These are phyloP conservation scores for Ochotona princeps DNA, from an alignment of 2,113 vertebrate genomes.

Conservation along the genomic window DNA sequence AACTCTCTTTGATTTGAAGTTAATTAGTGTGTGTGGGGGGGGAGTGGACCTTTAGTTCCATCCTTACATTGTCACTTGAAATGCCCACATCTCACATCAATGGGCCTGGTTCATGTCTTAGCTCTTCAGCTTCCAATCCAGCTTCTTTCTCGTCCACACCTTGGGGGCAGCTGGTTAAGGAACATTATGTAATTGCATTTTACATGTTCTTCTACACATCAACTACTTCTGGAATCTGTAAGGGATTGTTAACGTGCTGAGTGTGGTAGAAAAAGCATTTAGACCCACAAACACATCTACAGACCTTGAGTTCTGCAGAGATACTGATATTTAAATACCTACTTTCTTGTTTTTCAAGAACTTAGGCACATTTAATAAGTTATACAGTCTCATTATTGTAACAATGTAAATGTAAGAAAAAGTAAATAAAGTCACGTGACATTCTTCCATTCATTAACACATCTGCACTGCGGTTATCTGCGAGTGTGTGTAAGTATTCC, in stretches of 20 bases:
- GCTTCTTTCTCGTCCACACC: no score
- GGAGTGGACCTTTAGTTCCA: no score
- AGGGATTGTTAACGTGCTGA: neutral
- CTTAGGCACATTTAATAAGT: slow-evolving; percentile 27
- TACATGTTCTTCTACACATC: neutral
- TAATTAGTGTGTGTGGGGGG: neutral
- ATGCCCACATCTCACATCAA: no score
- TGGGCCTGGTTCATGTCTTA: no score
- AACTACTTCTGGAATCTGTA: neutral
- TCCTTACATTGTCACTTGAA: no score
- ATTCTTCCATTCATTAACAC: neutral
- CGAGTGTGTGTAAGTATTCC: neutral
- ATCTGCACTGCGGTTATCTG: neutral
- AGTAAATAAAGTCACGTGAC: slow-evolving; percentile 11
- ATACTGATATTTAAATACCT: neutral
- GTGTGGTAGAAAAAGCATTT: neutral
- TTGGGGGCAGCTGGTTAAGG: neutral
- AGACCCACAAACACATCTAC: neutral
- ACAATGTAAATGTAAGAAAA: slow-evolving; percentile 1
- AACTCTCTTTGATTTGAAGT: neutral
- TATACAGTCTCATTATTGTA: neutral
- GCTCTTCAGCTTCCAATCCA: no score
- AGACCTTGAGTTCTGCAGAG: neutral
- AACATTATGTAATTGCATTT: neutral
- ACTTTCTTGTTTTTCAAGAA: neutral